Conservation (phyloP, 1,140 invertebrate genomes). For the Drosophila takahashii region DNA sequence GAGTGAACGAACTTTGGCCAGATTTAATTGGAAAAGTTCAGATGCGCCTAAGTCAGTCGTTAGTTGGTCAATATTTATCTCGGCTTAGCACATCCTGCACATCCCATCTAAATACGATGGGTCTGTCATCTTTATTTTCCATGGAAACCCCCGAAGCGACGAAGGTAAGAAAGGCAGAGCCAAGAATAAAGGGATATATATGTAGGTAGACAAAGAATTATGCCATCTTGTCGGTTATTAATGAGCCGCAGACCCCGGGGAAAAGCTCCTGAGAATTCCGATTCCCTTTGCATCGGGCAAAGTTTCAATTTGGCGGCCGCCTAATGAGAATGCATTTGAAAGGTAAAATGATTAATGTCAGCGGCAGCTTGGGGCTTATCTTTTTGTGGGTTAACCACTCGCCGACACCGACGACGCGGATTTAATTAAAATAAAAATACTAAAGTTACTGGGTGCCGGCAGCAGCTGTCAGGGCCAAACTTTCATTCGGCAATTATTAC, state of each 20-base stretch:
- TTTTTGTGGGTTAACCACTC: slow-evolving; percentile 38
- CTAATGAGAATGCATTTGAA: slow-evolving; percentile 53
- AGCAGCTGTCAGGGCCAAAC: slow-evolving; percentile 41
- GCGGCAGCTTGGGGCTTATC: slow-evolving; percentile 22
- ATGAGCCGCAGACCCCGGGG: slow-evolving; percentile 37
- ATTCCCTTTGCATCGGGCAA: slow-evolving; percentile 35
- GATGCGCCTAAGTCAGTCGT: slow-evolving; percentile 28
- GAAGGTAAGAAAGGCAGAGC: slow-evolving; percentile 4
- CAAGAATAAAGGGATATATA: slow-evolving; percentile 23
- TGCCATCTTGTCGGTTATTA: slow-evolving; percentile 57
- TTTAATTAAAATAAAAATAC: slow-evolving; percentile 52
- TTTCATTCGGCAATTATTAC: slow-evolving; percentile 39
- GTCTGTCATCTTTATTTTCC: slow-evolving; percentile 24
- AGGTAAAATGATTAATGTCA: slow-evolving; percentile 58
- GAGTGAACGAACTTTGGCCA: slow-evolving; percentile 32
- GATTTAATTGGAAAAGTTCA: slow-evolving; percentile 77
- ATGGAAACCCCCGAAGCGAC: slow-evolving; percentile 27
- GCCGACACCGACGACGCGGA: slow-evolving; percentile 10
- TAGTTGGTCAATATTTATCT: slow-evolving; percentile 40
- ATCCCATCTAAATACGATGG: slow-evolving; percentile 4
- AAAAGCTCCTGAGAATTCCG: slow-evolving; percentile 1
- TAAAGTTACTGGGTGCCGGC: slow-evolving; percentile 8
- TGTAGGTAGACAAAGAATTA: slow-evolving; percentile 50
- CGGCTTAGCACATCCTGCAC: slow-evolving; percentile 13
- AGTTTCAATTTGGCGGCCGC: slow-evolving; percentile 49